A percentile compares a stretch with the other conserved stretches of the same genome.
Conservation (phyloP, 2,888 invertebrate genomes). For the Carcina quercana region DNA sequence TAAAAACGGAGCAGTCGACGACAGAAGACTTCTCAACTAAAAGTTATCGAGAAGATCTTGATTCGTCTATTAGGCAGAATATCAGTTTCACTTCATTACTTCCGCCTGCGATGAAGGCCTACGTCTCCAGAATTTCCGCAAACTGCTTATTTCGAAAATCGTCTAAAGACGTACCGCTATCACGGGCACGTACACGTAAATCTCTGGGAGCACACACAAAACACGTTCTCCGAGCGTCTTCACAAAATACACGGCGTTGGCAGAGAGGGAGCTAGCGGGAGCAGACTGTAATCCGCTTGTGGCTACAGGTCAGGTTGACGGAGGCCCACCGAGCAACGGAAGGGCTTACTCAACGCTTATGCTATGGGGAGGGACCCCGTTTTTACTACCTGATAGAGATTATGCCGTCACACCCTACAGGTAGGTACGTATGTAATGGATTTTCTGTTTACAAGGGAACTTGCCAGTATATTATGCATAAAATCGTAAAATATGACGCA, state of each 20-base stretch:
- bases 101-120: no score
- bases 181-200: not conserved
- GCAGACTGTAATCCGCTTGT: conserved; percentile 39
- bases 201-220: conserved; percentile 3
- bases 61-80: no score
- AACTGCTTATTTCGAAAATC: no score
- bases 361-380: conserved; percentile 5
- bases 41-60: no score
- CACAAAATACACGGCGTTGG: conserved; percentile 30
- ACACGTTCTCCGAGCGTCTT: conserved; percentile 20
- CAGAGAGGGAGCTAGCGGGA: conserved; percentile 18
- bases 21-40: no score
- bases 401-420: conserved; percentile 6
- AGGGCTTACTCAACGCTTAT: conserved; percentile 18
- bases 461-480: no score
- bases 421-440: no score
- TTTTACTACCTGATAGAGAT: conserved; percentile 5
- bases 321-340: conserved; percentile 11
- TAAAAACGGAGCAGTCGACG: no score
- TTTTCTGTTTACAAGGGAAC: not conserved
- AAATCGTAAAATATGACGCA: no score
- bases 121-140: no score
- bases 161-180: not conserved
- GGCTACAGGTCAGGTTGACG: conserved; percentile 29
- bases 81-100: no score